Evolutionary conservation across 1,140 invertebrate genomes (phyloP).

Genomic region (Batillaria attramentaria): DNA sequence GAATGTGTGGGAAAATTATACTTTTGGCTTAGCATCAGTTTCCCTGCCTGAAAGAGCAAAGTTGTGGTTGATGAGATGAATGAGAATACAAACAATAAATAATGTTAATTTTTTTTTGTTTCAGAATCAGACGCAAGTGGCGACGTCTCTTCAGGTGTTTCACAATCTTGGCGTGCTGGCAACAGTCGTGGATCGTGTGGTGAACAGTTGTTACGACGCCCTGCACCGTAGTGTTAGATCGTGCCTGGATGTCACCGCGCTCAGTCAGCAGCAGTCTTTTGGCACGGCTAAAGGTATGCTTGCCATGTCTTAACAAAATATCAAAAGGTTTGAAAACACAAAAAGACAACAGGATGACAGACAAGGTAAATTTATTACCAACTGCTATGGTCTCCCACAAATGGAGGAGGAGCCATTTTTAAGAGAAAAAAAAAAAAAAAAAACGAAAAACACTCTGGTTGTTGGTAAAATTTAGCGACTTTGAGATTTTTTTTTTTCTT

Average conservation of each 20-base stretch:
- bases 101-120: constrained; percentile 25
- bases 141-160: constrained; percentile 81
- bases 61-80: too few species aligned
- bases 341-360: too few species aligned
- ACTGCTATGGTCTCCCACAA: too few species aligned
- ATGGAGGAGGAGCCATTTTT: too few species aligned
- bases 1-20: not conserved
- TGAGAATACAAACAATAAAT: not conserved
- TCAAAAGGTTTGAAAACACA: too few species aligned
- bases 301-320: too few species aligned
- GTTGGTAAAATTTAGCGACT: too few species aligned
- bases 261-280: constrained; percentile 44
- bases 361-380: too few species aligned
- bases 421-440: too few species aligned
- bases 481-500: too few species aligned
- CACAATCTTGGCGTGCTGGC: constrained; percentile 79
- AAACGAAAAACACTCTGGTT: too few species aligned
- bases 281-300: constrained; percentile 1
- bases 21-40: not conserved
- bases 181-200: constrained; percentile 75
- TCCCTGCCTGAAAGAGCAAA: too few species aligned
- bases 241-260: constrained; percentile 75
- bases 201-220: constrained; percentile 74
- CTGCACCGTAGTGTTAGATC: constrained; percentile 76
- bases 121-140: constrained; percentile 80